Evolutionary conservation across 2,888 invertebrate species (phyloP).

Genomic region (Sphaeridia pumilis): DNA sequence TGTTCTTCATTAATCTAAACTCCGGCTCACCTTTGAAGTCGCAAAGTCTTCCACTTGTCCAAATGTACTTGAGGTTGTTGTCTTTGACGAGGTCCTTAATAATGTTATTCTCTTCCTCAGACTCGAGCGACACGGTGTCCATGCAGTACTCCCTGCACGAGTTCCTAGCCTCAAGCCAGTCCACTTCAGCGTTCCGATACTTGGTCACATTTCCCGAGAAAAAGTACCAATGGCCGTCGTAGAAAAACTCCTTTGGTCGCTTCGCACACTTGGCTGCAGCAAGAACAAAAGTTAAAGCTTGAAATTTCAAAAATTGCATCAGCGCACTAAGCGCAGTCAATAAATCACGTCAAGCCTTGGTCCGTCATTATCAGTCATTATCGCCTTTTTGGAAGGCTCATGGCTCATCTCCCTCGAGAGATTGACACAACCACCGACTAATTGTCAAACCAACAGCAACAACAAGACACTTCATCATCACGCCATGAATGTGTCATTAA

Average conservation of each 20-base stretch:
- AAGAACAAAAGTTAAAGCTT: too few relatives aligned
- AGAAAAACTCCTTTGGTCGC: slow-evolving; percentile 40
- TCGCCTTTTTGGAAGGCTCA: too few relatives aligned
- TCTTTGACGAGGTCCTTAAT: slow-evolving; percentile 24
- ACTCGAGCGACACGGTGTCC: slow-evolving; percentile 84
- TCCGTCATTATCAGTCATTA: too few relatives aligned
- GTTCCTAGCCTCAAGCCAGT: slow-evolving; percentile 83
- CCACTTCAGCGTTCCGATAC: slow-evolving; percentile 63
- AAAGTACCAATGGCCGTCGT: slow-evolving; percentile 78
- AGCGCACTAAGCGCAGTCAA: too few relatives aligned
- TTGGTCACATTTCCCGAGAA: slow-evolving; percentile 68
- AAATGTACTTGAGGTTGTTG: slow-evolving; percentile 52
- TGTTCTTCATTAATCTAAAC: too few relatives aligned
- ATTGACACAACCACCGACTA: too few relatives aligned
- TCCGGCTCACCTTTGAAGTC: slow-evolving; percentile 60
- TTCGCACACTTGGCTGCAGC: slow-evolving; percentile 29
- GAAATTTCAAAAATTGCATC: too few relatives aligned
- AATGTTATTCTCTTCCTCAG: slow-evolving; percentile 60
- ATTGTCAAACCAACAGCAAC: too few relatives aligned
- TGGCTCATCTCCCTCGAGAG: too few relatives aligned
- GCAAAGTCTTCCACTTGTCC: slow-evolving; percentile 85
- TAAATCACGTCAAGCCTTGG: too few relatives aligned
- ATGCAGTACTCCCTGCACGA: slow-evolving; percentile 85
- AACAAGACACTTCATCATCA: too few relatives aligned
- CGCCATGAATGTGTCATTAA: too few relatives aligned